Percentiles rank a stretch among this genome's conserved stretches.
Evolutionary conservation across 2,113 vertebrate species (phyloP).

Genomic region (Hippopotamus amphibius): DNA sequence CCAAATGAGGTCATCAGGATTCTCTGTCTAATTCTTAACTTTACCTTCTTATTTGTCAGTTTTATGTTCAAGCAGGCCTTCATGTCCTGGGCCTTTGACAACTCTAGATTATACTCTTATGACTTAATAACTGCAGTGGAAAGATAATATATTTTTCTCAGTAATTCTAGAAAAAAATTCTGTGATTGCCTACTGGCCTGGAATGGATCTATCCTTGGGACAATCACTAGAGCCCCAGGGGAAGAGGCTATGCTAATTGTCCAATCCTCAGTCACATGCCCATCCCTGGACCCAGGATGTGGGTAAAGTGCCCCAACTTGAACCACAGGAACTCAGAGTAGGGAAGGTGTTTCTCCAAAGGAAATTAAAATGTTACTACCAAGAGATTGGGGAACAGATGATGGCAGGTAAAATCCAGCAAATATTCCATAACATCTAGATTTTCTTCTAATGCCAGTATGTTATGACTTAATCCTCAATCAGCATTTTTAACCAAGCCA

Average conservation of each 20-base stretch:
- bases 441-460: neutral
- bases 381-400: neutral
- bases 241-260: neutral
- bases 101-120: neutral
- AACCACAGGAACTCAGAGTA: neutral
- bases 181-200: neutral
- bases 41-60: neutral
- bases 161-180: neutral
- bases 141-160: constrained; percentile 7
- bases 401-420: neutral
- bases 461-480: neutral
- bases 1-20: neutral
- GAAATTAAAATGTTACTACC: neutral
- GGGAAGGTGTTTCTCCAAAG: neutral
- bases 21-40: neutral
- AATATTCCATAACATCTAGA: neutral
- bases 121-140: neutral
- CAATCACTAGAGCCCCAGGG: neutral
- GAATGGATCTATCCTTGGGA: neutral
- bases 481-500: neutral
- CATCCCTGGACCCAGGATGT: neutral
- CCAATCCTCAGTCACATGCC: neutral
- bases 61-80: neutral
- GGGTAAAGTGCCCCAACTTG: neutral
- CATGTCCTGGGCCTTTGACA: neutral